phyloP scores from a whole-genome alignment of 2,797 vertebrate genomes.

The Eutrigla gurnardus region DNA sequence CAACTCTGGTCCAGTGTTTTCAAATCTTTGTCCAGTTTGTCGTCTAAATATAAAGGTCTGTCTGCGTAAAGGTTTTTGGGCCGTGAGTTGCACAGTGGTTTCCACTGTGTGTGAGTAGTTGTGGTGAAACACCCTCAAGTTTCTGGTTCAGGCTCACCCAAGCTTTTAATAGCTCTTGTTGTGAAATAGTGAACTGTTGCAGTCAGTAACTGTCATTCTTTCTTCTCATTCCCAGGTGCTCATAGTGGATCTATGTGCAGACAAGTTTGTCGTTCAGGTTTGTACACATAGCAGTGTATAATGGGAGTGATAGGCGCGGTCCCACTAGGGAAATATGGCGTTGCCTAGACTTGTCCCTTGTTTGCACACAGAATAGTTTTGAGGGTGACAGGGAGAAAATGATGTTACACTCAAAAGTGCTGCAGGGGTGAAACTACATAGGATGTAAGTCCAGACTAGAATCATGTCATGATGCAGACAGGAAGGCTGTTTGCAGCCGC shows the following conservation, averaged over 20 bases:
- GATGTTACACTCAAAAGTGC: conserved; percentile 4
- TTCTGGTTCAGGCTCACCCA: conserved; percentile 17
- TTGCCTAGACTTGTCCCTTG: conserved; percentile 64
- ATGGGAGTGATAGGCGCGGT: conserved; percentile 57
- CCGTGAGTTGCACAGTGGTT: no score
- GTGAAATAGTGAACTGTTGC: not conserved
- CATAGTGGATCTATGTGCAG: conserved; percentile 95
- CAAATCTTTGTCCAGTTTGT: not conserved
- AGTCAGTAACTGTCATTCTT: conserved; percentile 48
- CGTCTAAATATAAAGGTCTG: not conserved
- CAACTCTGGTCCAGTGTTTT: not conserved
- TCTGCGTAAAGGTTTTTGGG: not conserved
- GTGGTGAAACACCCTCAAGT: not conserved
- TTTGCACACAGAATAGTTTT: conserved; percentile 29
- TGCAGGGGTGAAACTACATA: conserved; percentile 1
- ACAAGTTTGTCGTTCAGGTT: conserved; percentile 96
- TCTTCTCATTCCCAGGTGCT: conserved; percentile 87
- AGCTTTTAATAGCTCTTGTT: conserved; percentile 2
- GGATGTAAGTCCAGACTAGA: conserved; percentile 8
- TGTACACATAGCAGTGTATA: conserved; percentile 71
- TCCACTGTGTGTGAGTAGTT: not conserved
- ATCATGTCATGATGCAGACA: conserved; percentile 1
- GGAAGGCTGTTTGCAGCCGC: not conserved
- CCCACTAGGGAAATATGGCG: conserved; percentile 23
- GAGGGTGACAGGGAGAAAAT: conserved; percentile 41